A percentile compares a stretch with the other conserved stretches of the same genome.
Evolutionary conservation across 2,888 invertebrate species (phyloP).

Genomic region (Priocnemis perturbator): DNA sequence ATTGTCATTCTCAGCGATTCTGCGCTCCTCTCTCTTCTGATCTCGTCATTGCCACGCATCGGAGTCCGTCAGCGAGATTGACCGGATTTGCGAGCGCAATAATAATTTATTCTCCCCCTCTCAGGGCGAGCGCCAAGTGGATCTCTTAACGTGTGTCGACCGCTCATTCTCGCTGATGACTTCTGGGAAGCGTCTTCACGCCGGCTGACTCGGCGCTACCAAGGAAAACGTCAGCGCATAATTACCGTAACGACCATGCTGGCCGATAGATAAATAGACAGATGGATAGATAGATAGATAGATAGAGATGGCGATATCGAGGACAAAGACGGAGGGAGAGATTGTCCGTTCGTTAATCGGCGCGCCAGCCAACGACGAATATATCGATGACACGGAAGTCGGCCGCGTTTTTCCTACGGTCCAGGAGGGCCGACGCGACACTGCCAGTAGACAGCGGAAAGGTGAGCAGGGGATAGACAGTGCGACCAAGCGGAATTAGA

Average conservation of each 20-base stretch:
- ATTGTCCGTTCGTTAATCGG: not conserved
- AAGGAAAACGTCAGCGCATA: constrained; percentile 69
- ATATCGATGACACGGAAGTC: too few relatives aligned
- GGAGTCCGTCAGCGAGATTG: constrained; percentile 59
- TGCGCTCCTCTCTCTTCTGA: constrained; percentile 23
- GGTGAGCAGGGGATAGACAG: constrained; percentile 10
- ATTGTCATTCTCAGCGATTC: constrained; percentile 27
- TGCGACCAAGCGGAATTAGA: constrained; percentile 13
- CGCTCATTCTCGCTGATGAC: constrained; percentile 58
- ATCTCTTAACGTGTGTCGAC: constrained; percentile 58
- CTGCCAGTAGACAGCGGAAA: not conserved
- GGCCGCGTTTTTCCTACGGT: not conserved
- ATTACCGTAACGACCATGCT: constrained; percentile 67
- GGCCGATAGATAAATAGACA: constrained; percentile 11
- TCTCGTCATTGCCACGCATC: constrained; percentile 18
- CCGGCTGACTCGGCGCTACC: constrained; percentile 53
- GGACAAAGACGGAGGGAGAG: constrained; percentile 10
- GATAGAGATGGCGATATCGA: constrained; percentile 7
- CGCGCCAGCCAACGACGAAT: too few relatives aligned
- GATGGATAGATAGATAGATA: too few relatives aligned
- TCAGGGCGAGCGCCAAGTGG: constrained; percentile 51
- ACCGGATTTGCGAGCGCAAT: constrained; percentile 65
- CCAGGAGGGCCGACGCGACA: not conserved
- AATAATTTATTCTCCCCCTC: constrained; percentile 63
- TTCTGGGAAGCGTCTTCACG: constrained; percentile 69